Conservation (phyloP, 2,797 vertebrate species). For the Falco biarmicus region DNA sequence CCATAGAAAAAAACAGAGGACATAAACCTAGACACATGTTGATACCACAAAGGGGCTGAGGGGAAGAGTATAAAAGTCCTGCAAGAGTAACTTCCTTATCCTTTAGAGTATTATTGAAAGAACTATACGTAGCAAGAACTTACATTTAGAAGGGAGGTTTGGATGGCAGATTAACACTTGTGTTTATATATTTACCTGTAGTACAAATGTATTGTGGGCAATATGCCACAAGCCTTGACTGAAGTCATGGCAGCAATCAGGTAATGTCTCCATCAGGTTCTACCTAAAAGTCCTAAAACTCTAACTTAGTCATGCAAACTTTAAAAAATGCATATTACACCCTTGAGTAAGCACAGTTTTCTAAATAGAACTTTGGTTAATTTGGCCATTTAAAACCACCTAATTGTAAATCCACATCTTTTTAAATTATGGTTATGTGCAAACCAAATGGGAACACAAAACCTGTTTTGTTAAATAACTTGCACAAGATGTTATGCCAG, state of each 20-base stretch:
- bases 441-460: conserved; percentile 18
- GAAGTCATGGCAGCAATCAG: background rate
- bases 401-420: background rate
- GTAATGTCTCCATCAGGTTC: background rate
- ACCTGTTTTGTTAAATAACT: conserved; percentile 32
- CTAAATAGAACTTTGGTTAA: background rate
- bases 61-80: background rate
- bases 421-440: background rate
- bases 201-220: background rate
- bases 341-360: background rate
- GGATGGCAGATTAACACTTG: background rate
- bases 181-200: background rate
- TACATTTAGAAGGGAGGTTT: background rate
- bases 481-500: background rate
- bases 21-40: background rate
- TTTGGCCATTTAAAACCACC: background rate
- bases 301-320: background rate
- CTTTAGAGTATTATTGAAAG: background rate
- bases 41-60: background rate
- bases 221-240: background rate
- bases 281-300: background rate
- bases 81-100: background rate
- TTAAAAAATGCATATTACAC: background rate
- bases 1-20: background rate
- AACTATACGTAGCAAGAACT: background rate